These are phyloP conservation scores for Pelodiscus sinensis DNA, from an alignment of 2,113 vertebrate genomes.

Conservation along the genomic window DNA sequence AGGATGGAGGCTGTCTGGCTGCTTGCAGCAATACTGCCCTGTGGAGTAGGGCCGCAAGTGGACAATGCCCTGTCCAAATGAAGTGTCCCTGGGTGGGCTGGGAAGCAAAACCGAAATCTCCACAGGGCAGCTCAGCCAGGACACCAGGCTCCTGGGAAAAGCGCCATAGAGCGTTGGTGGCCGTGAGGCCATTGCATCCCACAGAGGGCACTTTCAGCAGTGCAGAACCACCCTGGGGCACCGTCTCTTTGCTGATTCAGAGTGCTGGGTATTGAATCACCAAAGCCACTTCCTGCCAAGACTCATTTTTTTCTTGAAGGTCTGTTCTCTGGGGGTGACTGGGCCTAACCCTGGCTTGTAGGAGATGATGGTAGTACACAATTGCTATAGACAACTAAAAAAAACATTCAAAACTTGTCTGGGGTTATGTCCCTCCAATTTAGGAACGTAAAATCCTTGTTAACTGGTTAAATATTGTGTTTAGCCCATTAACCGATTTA, in stretches of 20 bases:
- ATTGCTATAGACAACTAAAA: neutral
- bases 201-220: neutral
- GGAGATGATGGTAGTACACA: neutral
- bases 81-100: neutral
- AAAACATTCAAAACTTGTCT: rapidly evolving
- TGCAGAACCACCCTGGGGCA: rapidly evolving
- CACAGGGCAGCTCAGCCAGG: rapidly evolving
- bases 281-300: neutral
- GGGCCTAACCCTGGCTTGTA: neutral
- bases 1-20: neutral
- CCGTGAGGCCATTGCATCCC: neutral
- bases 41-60: rapidly evolving
- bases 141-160: neutral
- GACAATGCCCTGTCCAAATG: rapidly evolving
- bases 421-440: neutral
- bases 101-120: neutral
- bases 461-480: too few relatives aligned
- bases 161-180: neutral
- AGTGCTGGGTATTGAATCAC: neutral
- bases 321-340: slow-evolving; percentile 27
- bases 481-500: too few relatives aligned
- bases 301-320: neutral
- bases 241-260: rapidly evolving
- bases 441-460: too few relatives aligned
- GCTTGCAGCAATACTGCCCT: rapidly evolving